Conservation (phyloP, 2,797 vertebrate genomes). For the Acanthis flammea region DNA sequence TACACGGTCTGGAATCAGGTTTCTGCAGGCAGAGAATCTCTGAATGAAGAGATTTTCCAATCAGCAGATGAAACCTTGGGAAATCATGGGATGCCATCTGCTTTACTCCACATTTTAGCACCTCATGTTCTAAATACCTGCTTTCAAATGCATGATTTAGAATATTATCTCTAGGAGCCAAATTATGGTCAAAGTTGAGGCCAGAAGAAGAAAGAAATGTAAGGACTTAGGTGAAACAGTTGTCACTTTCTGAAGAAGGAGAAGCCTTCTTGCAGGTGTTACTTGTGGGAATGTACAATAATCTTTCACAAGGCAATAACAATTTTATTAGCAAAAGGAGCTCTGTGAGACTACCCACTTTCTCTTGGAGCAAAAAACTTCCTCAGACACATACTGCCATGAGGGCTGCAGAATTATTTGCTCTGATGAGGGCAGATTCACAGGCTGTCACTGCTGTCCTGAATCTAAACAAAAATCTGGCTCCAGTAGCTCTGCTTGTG, state of each 20-base stretch:
- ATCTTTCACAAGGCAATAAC: slow-evolving; percentile 8
- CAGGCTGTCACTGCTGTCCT: not conserved
- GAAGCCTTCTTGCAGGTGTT: not conserved
- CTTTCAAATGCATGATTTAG: not conserved
- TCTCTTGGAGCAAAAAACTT: not conserved
- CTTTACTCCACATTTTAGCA: not conserved
- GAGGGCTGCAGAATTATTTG: not conserved
- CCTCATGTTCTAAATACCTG: not conserved
- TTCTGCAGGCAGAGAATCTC: not conserved
- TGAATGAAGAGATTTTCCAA: not conserved
- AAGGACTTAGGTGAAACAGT: not conserved
- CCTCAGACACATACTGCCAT: not conserved
- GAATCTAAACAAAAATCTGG: not conserved
- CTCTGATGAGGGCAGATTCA: not conserved
- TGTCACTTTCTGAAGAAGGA: not conserved
- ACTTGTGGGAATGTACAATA: not conserved
- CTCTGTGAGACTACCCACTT: not conserved
- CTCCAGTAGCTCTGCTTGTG: not conserved
- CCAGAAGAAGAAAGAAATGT: not conserved
- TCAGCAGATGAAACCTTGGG: not conserved
- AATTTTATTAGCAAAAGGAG: slow-evolving; percentile 29
- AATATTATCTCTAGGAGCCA: not conserved
- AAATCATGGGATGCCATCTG: not conserved
- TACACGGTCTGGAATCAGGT: not conserved
- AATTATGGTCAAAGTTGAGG: not conserved